Evolutionary conservation across 2,888 invertebrate genomes (phyloP), one percentile per base, ranked within the genome.

Genomic region (Orgyia antiqua): DNA sequence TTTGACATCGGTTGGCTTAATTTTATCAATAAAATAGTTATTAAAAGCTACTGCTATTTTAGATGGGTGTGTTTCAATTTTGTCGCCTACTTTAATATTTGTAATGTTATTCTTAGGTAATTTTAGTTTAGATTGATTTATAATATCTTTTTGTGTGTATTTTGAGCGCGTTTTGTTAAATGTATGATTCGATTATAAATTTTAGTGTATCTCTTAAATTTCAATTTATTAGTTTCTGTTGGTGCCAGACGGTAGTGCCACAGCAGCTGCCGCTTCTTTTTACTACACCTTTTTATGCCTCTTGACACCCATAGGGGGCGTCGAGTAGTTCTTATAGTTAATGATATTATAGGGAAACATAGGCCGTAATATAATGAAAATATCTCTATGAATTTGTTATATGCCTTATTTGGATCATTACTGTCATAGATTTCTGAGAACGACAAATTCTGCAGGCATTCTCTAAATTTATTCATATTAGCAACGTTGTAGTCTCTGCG

Each of bases 401-500:
- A 29, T 4, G 29, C 29, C 9, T 12, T 6, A 20, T 28, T 28
- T 2, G 20, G 20, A n/a, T 28, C 13, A 5, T 13, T 3, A n/a
- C 23, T 23, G 1, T 10, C 3, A n/a, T 23, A 29, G 4, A 29
- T 10, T 9, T 29, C 23, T 1, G 12, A 1, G 9, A 28, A 28
- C 2, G 28, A 13, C 13, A 20, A 2, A 9, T 13, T 28, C 9
- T 13, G 1, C 9, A 28, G 3, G 12, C 12, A 27, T 12, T 1
- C 2, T 3, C 4, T 7, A 21, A 28, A 29, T 29, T 28, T 28
- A 5, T 21, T 4, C 2, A 28, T 20, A 10, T 28, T 28, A 13
- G 20, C 21, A 18, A 7, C 10, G 6, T 4, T 9, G n/a, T 28
- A 28, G 13, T 28, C 9, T 8, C 21, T 8, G 9, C n/a, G 9